Conservation (phyloP, 2,888 invertebrate genomes). For the Tetranychus piercei region DNA sequence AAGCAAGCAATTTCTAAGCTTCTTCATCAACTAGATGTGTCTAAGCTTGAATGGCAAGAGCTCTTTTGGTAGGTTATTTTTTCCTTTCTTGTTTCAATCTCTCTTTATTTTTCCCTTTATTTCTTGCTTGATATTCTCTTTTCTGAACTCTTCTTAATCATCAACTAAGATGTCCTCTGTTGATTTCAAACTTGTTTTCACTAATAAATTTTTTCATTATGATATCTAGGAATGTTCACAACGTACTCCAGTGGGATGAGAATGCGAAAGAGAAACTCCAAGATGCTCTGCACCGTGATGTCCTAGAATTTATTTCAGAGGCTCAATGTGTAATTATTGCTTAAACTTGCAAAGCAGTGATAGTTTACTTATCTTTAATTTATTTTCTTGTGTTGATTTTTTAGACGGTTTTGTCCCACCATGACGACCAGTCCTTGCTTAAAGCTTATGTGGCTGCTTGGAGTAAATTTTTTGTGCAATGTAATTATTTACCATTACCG, state of each 20-base stretch:
- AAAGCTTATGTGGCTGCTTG: conserved; percentile 95
- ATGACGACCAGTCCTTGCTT: conserved; percentile 81
- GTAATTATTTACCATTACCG: conserved; percentile 85
- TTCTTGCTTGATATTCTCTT: neutral
- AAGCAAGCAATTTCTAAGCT: conserved; percentile 80
- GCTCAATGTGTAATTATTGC: conserved; percentile 50
- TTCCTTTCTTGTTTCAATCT: neutral
- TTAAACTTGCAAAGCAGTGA: conserved; percentile 37
- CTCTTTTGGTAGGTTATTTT: conserved; percentile 49
- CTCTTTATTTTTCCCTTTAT: neutral
- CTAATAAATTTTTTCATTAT: neutral
- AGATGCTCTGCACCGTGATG: conserved; percentile 73
- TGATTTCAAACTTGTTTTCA: neutral
- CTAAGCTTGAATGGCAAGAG: conserved; percentile 90
- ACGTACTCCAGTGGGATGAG: conserved; percentile 92
- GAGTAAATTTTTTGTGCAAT: conserved; percentile 94
- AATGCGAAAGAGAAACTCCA: conserved; percentile 75
- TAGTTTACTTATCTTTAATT: conserved; percentile 4
- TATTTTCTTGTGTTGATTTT: neutral
- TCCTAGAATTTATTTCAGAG: conserved; percentile 78
- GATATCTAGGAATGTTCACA: conserved; percentile 52
- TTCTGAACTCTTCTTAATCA: neutral
- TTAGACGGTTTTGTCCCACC: conserved; percentile 61
- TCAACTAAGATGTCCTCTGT: neutral
- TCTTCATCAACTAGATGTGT: conserved; percentile 78